Conservation (phyloP, 2,888 invertebrate species). For the Horisme vitalbata region DNA sequence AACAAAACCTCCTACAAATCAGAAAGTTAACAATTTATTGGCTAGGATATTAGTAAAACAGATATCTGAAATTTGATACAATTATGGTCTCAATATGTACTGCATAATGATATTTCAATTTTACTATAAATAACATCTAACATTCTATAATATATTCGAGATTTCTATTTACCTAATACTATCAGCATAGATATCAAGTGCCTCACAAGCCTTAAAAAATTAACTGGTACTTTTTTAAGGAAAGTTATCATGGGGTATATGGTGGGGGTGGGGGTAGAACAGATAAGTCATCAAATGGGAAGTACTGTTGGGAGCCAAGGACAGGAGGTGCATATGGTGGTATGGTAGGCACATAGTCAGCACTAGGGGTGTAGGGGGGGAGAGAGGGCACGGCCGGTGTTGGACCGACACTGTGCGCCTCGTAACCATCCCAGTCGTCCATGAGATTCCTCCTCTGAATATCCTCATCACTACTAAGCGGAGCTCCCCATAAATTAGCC, state of each 20-base stretch:
- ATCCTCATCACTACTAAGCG: slow-evolving; percentile 71
- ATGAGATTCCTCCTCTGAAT: slow-evolving; percentile 81
- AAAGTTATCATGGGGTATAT: slow-evolving; percentile 68
- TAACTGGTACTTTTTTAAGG: slow-evolving; percentile 37
- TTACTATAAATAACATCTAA: slow-evolving; percentile 8
- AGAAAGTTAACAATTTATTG: slow-evolving; percentile 18
- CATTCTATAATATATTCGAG: slow-evolving; percentile 21
- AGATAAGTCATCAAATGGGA: slow-evolving; percentile 75
- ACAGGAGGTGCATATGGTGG: slow-evolving; percentile 65
- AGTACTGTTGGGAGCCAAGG: slow-evolving; percentile 70
- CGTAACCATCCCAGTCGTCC: slow-evolving; percentile 85
- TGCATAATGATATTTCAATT: not conserved
- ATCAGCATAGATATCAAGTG: slow-evolving; percentile 17
- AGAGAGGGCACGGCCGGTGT: slow-evolving; percentile 81
- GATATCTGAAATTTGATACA: slow-evolving; percentile 12
- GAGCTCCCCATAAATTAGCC: slow-evolving; percentile 85
- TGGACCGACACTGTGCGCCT: slow-evolving; percentile 83
- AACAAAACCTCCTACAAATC: slow-evolving; percentile 2
- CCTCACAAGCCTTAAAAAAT: slow-evolving; percentile 35
- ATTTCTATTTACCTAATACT: slow-evolving; percentile 16
- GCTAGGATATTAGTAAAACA: slow-evolving; percentile 3
- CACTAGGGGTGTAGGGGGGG: slow-evolving; percentile 83
- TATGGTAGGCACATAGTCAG: slow-evolving; percentile 58
- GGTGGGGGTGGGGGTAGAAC: slow-evolving; percentile 79
- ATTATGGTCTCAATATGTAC: slow-evolving; percentile 7